Conservation (phyloP, 1,140 invertebrate species). For the Pteromalus puparum region DNA sequence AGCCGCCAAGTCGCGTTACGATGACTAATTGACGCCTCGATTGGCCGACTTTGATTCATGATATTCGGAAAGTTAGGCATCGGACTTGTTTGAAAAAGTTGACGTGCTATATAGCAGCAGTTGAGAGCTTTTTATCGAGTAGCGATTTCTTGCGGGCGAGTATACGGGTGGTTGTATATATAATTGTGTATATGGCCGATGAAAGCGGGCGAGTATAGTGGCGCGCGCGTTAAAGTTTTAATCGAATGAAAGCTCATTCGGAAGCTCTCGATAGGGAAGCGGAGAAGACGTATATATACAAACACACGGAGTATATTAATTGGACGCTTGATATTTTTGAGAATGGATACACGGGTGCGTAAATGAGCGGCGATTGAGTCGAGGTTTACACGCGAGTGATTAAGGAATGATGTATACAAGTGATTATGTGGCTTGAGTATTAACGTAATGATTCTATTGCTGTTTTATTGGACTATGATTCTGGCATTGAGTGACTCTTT, state of each 20-base stretch:
- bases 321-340: neutral
- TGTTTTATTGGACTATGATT: neutral
- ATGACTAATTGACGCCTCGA: slow-evolving; percentile 47
- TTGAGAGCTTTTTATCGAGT: neutral
- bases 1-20: slow-evolving; percentile 13
- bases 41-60: slow-evolving; percentile 42
- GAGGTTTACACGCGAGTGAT: neutral
- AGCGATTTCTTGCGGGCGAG: neutral
- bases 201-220: neutral
- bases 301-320: neutral
- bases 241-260: slow-evolving; percentile 18
- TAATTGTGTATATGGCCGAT: neutral
- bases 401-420: neutral
- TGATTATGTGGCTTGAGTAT: neutral
- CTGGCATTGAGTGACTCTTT: neutral
- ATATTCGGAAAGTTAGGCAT: neutral
- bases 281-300: too few relatives aligned
- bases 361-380: too few relatives aligned
- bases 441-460: neutral
- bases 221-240: slow-evolving; percentile 15
- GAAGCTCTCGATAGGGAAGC: neutral
- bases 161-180: neutral
- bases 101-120: too few relatives aligned
- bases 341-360: too few relatives aligned
- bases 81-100: too few relatives aligned